These are phyloP conservation scores for Camponotus vicinus DNA, from an alignment of 1,140 invertebrate species.

Conservation along the genomic window DNA sequence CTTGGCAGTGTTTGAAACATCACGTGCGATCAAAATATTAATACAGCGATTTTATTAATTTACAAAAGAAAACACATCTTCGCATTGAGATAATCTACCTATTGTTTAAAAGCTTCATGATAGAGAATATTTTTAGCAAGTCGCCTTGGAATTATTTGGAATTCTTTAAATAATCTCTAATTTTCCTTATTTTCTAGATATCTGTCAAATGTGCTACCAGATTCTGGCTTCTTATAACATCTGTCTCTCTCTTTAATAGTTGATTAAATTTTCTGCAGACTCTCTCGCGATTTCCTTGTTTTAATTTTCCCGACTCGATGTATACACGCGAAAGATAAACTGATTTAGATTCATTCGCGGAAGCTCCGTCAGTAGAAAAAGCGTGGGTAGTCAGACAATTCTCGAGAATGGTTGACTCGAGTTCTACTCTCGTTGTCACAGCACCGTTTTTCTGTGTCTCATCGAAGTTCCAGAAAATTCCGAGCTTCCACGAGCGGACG, in stretches of 20 bases:
- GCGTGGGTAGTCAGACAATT: background rate
- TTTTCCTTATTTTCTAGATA: background rate
- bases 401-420: conserved; percentile 2
- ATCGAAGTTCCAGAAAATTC: background rate
- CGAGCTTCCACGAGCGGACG: conserved; percentile 2
- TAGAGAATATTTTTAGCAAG: background rate
- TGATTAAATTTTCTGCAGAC: conserved; percentile 6
- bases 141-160: background rate
- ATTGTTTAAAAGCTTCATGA: background rate
- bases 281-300: background rate
- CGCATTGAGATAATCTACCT: background rate
- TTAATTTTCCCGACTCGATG: background rate
- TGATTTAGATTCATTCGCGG: conserved; percentile 29
- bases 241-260: no score
- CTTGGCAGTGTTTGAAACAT: conserved; percentile 15
- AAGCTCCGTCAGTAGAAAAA: conserved; percentile 21
- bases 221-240: background rate
- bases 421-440: background rate
- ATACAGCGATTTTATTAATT: conserved; percentile 6
- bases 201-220: background rate
- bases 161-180: background rate
- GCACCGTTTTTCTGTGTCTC: background rate
- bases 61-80: background rate
- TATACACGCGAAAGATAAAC: background rate
- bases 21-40: conserved; percentile 10